Evolutionary conservation across 2,797 vertebrate genomes (phyloP).

Genomic region (Champsocephalus esox): DNA sequence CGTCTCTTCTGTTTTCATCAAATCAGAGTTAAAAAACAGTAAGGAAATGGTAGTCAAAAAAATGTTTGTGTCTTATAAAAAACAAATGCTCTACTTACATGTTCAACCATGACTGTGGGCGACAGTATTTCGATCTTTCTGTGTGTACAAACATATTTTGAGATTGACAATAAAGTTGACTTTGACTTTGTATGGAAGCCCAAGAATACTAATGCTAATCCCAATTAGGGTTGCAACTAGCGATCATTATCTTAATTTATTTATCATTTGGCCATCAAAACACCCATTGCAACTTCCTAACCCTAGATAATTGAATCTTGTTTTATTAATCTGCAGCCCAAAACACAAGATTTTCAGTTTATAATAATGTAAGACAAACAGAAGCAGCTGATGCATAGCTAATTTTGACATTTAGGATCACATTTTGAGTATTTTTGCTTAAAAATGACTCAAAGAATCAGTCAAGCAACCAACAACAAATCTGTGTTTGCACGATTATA

Average conservation of each 20-base stretch:
- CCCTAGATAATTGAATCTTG: neutral
- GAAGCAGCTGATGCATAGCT: neutral
- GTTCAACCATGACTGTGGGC: neutral
- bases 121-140: too few relatives aligned
- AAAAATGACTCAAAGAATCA: neutral
- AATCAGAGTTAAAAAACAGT: conserved; percentile 28
- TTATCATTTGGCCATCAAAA: neutral
- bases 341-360: neutral
- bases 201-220: neutral
- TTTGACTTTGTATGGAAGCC: too few relatives aligned
- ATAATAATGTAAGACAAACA: neutral
- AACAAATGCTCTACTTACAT: neutral
- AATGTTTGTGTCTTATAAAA: conserved; percentile 19
- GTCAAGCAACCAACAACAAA: neutral
- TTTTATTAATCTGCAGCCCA: neutral
- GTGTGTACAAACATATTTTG: too few relatives aligned
- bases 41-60: conserved; percentile 12
- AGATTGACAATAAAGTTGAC: too few relatives aligned
- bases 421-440: too few relatives aligned
- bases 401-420: neutral
- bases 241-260: neutral
- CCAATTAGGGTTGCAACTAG: neutral
- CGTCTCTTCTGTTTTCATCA: conserved; percentile 22
- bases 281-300: neutral
- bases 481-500: neutral